Percentiles rank a stretch among this genome's conserved stretches.
Evolutionary conservation across 2,888 invertebrate genomes (phyloP).

Genomic region (Cerastoderma edule): DNA sequence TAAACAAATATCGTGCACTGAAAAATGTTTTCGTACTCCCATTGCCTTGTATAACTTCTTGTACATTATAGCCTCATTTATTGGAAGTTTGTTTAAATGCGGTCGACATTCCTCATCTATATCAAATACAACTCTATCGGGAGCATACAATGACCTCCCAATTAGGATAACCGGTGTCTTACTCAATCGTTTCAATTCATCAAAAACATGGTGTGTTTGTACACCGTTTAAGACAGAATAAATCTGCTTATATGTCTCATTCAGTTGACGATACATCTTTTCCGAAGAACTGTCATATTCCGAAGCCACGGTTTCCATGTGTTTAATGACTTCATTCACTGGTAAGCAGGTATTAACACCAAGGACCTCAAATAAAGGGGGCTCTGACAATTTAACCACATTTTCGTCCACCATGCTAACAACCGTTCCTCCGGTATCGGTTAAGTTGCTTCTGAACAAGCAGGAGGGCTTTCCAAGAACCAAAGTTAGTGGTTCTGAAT

Average conservation of each 20-base stretch:
- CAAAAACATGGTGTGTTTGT: neutral
- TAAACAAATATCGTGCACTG: slow-evolving; percentile 21
- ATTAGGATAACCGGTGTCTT: slow-evolving; percentile 34
- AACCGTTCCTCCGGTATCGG: neutral
- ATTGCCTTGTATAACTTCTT: slow-evolving; percentile 19
- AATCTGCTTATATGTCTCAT: too few relatives aligned
- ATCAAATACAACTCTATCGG: slow-evolving; percentile 32
- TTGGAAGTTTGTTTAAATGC: slow-evolving; percentile 35
- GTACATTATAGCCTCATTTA: neutral
- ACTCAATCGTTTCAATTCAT: neutral
- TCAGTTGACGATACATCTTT: too few relatives aligned
- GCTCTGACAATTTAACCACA: neutral
- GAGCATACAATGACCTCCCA: slow-evolving; percentile 21
- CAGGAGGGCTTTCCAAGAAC: neutral
- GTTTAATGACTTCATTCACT: neutral
- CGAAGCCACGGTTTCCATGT: too few relatives aligned
- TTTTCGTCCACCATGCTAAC: neutral
- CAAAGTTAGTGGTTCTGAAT: neutral
- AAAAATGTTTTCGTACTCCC: slow-evolving; percentile 44
- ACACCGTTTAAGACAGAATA: neutral
- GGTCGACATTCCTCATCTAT: slow-evolving; percentile 35
- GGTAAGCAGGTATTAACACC: neutral
- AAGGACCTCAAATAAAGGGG: neutral
- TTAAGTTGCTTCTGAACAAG: slow-evolving; percentile 10
- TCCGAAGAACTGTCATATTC: too few relatives aligned